Evolutionary conservation across 1,140 invertebrate genomes (phyloP), one percentile per base, ranked within the genome.

Genomic region (Plectrocnemia conspersa): DNA sequence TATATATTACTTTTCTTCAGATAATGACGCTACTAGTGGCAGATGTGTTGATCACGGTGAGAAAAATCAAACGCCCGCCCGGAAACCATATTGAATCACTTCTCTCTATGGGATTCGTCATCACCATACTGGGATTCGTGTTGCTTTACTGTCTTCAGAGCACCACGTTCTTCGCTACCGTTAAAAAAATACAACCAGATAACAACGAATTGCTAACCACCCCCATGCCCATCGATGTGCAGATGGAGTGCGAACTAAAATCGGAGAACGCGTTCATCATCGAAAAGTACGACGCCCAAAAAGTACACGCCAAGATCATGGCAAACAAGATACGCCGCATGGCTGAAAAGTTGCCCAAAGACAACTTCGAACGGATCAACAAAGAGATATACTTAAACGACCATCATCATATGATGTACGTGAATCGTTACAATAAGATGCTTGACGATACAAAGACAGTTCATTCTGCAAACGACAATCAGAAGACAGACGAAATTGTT

Each of bases 231-330:
- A 57, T n/a, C n/a, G n/a, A n/a, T n/a, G n/a, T n/a, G n/a, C n/a
- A n/a, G n/a, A n/a, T n/a, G n/a, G n/a, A n/a, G n/a, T n/a, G n/a
- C n/a, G n/a, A n/a, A n/a, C n/a, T n/a, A n/a, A n/a, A n/a, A n/a
- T n/a, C n/a, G n/a, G n/a, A n/a, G n/a, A n/a, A n/a, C n/a, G n/a
- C n/a, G n/a, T n/a, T 60, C 2, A 42, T 48, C 10, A 55, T 61
- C 40, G 59, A 61, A 58, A 61, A 61, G 29, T 61, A 50, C 40
- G 59, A 61, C 42, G 55, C 59, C 6, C 40, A 55, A 27, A 61
- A 61, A 54, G 47, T 61, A 10, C 55, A 61, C 19, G 21, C 45
- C 6, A 44, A 52, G 5, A 54, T 61, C 4, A 61, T 61, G 59
- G 58, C 57, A 36, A 54, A 49, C 18, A 61, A 41, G 24, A 54